Evolutionary conservation across 1,140 invertebrate species (phyloP).

Genomic region (Cherax quadricarinatus): DNA sequence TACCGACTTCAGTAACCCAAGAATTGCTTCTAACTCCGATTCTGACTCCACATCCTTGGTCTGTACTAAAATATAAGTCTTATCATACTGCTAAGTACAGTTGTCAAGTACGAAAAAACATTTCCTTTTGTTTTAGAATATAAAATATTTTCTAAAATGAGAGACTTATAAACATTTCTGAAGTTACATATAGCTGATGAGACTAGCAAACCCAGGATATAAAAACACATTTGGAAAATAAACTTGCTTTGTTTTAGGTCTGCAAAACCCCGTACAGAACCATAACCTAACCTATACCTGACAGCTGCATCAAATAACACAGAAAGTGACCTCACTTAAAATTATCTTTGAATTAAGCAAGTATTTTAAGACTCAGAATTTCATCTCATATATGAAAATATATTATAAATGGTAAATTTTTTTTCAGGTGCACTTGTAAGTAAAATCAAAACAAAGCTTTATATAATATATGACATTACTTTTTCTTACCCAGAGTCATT

Average conservation of each 20-base stretch:
- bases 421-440: background rate
- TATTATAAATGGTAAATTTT: background rate
- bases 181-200: too few relatives aligned
- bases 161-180: too few relatives aligned
- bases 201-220: background rate
- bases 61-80: too few relatives aligned
- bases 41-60: too few relatives aligned
- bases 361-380: background rate
- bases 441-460: background rate
- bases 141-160: too few relatives aligned
- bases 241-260: conserved; percentile 60
- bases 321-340: background rate
- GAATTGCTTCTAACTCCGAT: too few relatives aligned
- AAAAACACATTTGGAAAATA: conserved; percentile 54
- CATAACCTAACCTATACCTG: conserved; percentile 42
- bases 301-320: background rate
- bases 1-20: too few relatives aligned
- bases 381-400: background rate
- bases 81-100: too few relatives aligned
- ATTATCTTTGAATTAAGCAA: background rate
- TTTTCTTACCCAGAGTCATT: background rate
- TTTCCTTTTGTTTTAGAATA: too few relatives aligned
- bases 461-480: background rate
- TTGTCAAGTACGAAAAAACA: too few relatives aligned
- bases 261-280: conserved; percentile 55